These are phyloP conservation scores for Eumaeus atala DNA, from an alignment of 1,140 invertebrate genomes.

Conservation along the genomic window DNA sequence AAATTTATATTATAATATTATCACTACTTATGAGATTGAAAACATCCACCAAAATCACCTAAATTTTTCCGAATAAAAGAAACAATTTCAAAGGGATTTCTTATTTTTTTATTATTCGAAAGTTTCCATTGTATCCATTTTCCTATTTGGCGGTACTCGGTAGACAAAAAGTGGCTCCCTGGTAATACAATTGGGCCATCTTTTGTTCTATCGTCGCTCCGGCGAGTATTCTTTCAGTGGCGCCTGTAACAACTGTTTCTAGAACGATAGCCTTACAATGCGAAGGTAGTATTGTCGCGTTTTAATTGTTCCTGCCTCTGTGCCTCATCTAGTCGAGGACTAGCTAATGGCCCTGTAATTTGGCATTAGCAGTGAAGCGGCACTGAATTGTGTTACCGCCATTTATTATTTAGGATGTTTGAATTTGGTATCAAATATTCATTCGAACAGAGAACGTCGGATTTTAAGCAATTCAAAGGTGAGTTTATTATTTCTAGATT, in stretches of 20 bases:
- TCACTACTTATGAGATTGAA: no score
- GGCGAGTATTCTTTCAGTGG: constrained; percentile 47
- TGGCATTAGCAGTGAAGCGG: constrained; percentile 19
- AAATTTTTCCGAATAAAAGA: constrained; percentile 19
- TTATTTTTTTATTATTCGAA: constrained; percentile 31
- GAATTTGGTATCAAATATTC: no score
- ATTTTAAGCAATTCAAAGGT: no score
- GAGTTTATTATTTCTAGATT: no score
- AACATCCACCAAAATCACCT: constrained; percentile 10
- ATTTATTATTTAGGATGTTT: constrained; percentile 12
- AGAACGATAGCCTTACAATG: constrained; percentile 50
- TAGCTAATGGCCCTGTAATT: constrained; percentile 51
- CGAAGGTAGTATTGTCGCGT: constrained; percentile 48
- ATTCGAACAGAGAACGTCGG: no score
- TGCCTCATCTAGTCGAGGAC: constrained; percentile 48
- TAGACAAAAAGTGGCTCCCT: constrained; percentile 53
- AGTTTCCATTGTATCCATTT: constrained; percentile 44
- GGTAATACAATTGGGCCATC: constrained; percentile 60
- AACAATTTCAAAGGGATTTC: constrained; percentile 25
- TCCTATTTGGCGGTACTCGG: constrained; percentile 37
- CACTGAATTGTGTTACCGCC: constrained; percentile 6
- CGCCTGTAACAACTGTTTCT: constrained; percentile 59
- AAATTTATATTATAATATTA: no score
- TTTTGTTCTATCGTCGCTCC: constrained; percentile 46
- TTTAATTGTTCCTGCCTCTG: constrained; percentile 55